These are phyloP conservation scores for Pogonognathellus flavescens DNA, from an alignment of 1,140 invertebrate species.

Conservation along the genomic window DNA sequence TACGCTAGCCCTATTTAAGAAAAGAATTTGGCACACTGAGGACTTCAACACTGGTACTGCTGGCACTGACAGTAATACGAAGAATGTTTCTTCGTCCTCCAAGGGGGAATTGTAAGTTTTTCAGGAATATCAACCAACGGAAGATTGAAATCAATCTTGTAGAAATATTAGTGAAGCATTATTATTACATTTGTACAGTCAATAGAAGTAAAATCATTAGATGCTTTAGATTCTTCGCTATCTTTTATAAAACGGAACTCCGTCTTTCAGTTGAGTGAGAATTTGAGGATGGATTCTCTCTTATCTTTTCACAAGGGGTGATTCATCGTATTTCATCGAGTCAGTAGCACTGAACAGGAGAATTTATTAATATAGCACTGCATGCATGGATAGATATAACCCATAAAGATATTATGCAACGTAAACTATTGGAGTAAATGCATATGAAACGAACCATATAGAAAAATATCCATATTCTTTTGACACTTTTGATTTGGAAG, in stretches of 20 bases:
- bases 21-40: background rate
- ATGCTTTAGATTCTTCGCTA: background rate
- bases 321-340: constrained; percentile 59
- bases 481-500: too few relatives aligned
- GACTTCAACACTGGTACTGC: background rate
- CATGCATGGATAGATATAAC: background rate
- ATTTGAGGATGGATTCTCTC: constrained; percentile 50
- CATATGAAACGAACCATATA: background rate
- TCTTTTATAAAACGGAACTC: background rate
- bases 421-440: background rate
- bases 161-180: too few relatives aligned
- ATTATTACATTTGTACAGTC: background rate
- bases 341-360: constrained; percentile 11
- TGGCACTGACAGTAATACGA: background rate
- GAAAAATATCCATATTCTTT: background rate
- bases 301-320: constrained; percentile 42
- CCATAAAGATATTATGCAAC: background rate
- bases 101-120: too few relatives aligned
- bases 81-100: too few relatives aligned
- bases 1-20: background rate
- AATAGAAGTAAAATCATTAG: background rate
- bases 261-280: constrained; percentile 57
- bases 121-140: too few relatives aligned
- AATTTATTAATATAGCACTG: background rate
- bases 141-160: too few relatives aligned